Evolutionary conservation across 2,888 invertebrate genomes (phyloP).

Genomic region (Trimorus sp.): DNA sequence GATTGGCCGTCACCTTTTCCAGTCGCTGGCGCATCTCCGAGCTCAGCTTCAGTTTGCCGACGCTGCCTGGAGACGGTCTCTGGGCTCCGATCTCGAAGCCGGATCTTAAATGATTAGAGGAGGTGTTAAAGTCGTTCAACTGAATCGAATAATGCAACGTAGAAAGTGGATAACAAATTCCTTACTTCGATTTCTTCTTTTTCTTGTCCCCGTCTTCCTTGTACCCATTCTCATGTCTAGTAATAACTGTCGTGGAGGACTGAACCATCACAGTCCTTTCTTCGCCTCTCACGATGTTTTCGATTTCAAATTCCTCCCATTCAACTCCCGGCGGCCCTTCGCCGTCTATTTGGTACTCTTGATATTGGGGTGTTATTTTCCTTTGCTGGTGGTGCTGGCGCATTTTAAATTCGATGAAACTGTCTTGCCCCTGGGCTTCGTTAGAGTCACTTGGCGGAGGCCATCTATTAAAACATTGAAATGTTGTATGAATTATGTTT

Average conservation of each 20-base stretch:
- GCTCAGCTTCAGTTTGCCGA: slow-evolving; percentile 94
- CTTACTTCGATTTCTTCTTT: slow-evolving; percentile 79
- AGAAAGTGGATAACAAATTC: slow-evolving; percentile 4
- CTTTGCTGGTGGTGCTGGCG: slow-evolving; percentile 87
- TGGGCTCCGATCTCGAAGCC: slow-evolving; percentile 92
- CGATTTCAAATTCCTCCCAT: slow-evolving; percentile 94
- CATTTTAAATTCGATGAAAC: slow-evolving; percentile 94
- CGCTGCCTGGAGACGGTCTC: slow-evolving; percentile 92
- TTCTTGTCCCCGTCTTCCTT: slow-evolving; percentile 78
- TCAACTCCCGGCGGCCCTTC: slow-evolving; percentile 84
- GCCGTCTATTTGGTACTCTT: slow-evolving; percentile 81
- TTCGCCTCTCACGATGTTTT: slow-evolving; percentile 80
- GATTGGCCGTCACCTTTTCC: slow-evolving; percentile 94
- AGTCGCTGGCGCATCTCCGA: slow-evolving; percentile 95
- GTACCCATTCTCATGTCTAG: slow-evolving; percentile 77
- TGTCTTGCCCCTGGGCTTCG: slow-evolving; percentile 87
- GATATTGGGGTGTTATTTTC: slow-evolving; percentile 89
- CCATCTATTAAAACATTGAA: slow-evolving; percentile 83
- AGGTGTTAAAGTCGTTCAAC: too few species aligned
- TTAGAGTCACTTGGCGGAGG: slow-evolving; percentile 91
- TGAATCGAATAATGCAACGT: too few species aligned
- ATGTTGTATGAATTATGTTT: not conserved
- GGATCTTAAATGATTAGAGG: slow-evolving; percentile 72
- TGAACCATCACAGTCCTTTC: slow-evolving; percentile 73
- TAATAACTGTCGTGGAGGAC: slow-evolving; percentile 61